Base-by-base conservation (phyloP, 1,140 invertebrate genomes). In the Bombus huntii region DNA sequence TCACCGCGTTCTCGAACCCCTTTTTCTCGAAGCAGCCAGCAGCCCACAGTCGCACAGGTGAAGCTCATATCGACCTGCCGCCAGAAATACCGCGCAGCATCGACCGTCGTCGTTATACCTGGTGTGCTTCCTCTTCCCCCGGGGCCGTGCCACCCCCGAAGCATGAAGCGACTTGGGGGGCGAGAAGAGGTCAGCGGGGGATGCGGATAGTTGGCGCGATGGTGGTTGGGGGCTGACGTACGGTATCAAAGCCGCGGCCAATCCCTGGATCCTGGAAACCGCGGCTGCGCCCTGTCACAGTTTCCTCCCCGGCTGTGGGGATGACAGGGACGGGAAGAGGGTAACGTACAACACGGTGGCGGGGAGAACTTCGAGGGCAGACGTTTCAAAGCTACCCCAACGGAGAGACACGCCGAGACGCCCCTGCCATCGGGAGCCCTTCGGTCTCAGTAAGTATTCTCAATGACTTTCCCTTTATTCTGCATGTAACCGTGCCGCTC, bases 331-430 rank as follows among this genome's bases (percentile, higher is more conserved):
- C 87, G 91, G 86, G 80, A 86, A 88, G 89, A 83, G 91, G 89
- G 87, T 81, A 66, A 83, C 79, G 86, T 68, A 82, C 84, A 66
- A 83, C 92, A 91, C 81, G 89, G 95, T 96, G 95, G 94, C 95
- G 95, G 95, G 95, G 96, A 95, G 94, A 94, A 96, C 95, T 95
- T 93, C 94, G 94, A 95, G 93, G 95, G 95, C 93, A 96, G 95
- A 95, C 94, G 94, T 95, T 94, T 88, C 88, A 93, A 95, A 94
- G 94, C 94, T 91, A 96, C 95, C 94, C 94, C 95, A 92, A 95
- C 94, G 93, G 92, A 95, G 94, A 95, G 95, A 94, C 94, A 95
- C 92, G 93, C 94, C 93, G 94, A 94, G 94, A 95, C 95, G 93
- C 95, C 93, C 94, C 94, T 93, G 95, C 92, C 92, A 94, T 92